Percentiles rank a stretch among this genome's conserved stretches.
phyloP scores from a whole-genome alignment of 2,888 invertebrate genomes.

The Choristoneura rosaceana region DNA sequence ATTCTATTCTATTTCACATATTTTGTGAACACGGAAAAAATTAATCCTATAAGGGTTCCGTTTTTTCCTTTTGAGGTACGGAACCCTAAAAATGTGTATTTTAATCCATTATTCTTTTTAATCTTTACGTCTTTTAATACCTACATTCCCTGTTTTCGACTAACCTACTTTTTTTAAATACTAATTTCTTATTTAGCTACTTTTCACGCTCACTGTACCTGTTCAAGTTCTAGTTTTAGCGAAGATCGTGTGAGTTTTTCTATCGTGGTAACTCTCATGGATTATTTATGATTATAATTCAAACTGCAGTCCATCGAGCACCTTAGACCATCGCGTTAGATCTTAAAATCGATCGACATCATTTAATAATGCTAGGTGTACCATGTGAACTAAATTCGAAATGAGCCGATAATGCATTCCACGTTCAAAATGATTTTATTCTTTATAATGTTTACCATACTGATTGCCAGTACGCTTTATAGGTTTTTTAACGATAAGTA shows the following conservation, averaged over 20 bases:
- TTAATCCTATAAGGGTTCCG: no score
- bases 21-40: no score
- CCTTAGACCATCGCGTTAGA: neutral
- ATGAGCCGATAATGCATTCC: constrained; percentile 46
- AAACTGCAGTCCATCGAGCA: neutral
- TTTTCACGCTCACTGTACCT: no score
- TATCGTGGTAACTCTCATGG: constrained; percentile 28
- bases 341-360: neutral
- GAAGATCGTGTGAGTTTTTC: constrained; percentile 29
- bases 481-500: constrained; percentile 44
- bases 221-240: neutral
- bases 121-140: no score
- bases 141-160: no score
- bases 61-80: no score
- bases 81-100: no score
- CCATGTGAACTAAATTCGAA: constrained; percentile 12
- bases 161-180: no score
- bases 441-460: constrained; percentile 45
- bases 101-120: no score
- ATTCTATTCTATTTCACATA: no score
- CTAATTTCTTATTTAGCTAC: no score
- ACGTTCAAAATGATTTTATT: constrained; percentile 46
- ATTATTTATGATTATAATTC: constrained; percentile 15
- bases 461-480: constrained; percentile 50
- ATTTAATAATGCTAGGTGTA: neutral